Percentiles rank a stretch among this genome's conserved stretches.
These are phyloP conservation scores for Elymnias hypermnestra DNA, from an alignment of 1,140 invertebrate species.

Conservation along the genomic window DNA sequence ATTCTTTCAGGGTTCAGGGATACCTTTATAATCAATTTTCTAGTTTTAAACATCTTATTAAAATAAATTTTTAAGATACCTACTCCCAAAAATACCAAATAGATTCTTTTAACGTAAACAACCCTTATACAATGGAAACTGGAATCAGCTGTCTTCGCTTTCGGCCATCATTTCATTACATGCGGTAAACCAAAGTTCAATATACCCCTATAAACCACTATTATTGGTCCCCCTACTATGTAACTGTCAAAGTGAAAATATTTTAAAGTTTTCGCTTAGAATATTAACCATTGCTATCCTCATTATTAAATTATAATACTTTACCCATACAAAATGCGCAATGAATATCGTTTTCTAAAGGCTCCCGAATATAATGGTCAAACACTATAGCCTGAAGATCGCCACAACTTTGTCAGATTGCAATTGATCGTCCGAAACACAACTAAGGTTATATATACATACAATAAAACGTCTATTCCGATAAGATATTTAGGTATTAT, in stretches of 20 bases:
- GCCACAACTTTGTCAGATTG: not conserved
- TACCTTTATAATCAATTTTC: no score
- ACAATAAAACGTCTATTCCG: no score
- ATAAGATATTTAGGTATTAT: no score
- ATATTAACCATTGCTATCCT: not conserved
- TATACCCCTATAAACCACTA: not conserved
- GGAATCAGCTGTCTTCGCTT: not conserved
- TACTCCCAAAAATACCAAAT: no score
- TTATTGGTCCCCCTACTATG: constrained; percentile 1
- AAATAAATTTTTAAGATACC: no score
- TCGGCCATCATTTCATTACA: constrained; percentile 2
- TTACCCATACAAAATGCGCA: not conserved
- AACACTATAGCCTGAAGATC: not conserved
- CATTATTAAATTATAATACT: not conserved
- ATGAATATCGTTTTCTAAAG: no score
- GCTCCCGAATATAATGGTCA: not conserved
- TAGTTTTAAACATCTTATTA: no score
- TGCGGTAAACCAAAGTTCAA: constrained; percentile 4
- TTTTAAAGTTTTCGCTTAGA: not conserved
- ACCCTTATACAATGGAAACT: not conserved
- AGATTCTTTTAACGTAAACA: no score
- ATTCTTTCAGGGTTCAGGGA: no score
- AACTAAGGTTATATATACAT: not conserved
- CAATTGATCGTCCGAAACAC: constrained; percentile 2
- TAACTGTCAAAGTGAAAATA: not conserved